Percentiles rank a stretch among this genome's conserved stretches.
Conservation (phyloP, 2,888 invertebrate species). For the Eristalinus sepulchralis region DNA sequence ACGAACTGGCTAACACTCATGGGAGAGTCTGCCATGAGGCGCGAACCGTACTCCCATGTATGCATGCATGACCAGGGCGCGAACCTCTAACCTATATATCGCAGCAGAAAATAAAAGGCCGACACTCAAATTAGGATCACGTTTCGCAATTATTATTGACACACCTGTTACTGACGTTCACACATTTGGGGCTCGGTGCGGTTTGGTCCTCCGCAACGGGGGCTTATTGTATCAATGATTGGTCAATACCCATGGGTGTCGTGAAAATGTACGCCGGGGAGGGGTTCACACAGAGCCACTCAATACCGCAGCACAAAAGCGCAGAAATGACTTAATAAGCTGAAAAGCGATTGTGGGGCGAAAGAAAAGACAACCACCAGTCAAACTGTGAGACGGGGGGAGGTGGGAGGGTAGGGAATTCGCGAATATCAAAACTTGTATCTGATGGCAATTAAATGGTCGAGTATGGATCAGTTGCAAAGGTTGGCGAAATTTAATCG, state of each 20-base stretch:
- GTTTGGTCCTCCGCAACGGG: not conserved
- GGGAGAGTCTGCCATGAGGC: not conserved
- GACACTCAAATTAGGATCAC: constrained; percentile 63
- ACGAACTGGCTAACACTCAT: not conserved
- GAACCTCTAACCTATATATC: constrained; percentile 54
- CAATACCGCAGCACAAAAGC: not conserved
- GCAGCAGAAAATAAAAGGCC: constrained; percentile 1
- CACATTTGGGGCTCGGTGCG: not conserved
- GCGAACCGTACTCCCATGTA: not conserved
- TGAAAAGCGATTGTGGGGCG: constrained; percentile 26
- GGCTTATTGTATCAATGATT: constrained; percentile 42
- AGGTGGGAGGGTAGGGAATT: not conserved
- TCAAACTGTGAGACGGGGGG: not conserved
- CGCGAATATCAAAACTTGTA: constrained; percentile 23
- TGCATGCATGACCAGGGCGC: not conserved
- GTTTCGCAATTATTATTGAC: constrained; percentile 69
- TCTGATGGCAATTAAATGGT: constrained; percentile 35
- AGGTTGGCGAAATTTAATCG: constrained; percentile 58
- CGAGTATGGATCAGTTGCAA: constrained; percentile 31
- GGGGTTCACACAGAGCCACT: not conserved
- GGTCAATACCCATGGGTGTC: constrained; percentile 36
- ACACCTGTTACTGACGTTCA: constrained; percentile 59
- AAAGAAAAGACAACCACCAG: not conserved
- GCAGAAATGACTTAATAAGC: constrained; percentile 48
- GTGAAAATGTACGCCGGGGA: not conserved